phyloP scores from a whole-genome alignment of 2,797 vertebrate species.

The Lithobates pipiens region DNA sequence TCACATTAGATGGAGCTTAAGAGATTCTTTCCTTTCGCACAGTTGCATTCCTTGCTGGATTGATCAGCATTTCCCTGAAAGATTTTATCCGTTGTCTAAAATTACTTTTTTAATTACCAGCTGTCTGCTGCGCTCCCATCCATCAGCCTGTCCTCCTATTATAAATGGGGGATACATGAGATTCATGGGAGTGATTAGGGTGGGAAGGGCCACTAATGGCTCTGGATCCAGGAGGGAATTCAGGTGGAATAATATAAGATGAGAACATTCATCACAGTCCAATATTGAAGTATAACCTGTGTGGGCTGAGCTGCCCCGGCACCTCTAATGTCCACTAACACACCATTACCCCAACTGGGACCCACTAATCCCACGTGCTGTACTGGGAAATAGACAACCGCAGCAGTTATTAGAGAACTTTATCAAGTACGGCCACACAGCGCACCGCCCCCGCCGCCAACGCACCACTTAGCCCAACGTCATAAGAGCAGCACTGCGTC shows the following conservation, averaged over 20 bases:
- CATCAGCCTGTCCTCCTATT: not conserved
- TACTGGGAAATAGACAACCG: not conserved
- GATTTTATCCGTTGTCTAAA: no score
- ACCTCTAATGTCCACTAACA: not conserved
- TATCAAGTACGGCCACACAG: no score
- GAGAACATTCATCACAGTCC: not conserved
- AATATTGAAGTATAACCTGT: not conserved
- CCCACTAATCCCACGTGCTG: not conserved
- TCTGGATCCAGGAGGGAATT: not conserved
- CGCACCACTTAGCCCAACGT: no score
- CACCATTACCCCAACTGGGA: not conserved
- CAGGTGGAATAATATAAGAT: not conserved
- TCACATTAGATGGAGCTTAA: no score
- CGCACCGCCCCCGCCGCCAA: no score
- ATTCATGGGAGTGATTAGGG: not conserved
- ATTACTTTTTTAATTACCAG: no score
- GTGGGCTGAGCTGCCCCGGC: not conserved
- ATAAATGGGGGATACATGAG: not conserved
- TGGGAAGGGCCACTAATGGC: not conserved
- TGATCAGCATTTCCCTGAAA: no score
- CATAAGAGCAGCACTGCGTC: no score
- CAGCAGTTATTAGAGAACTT: no score
- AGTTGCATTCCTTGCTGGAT: no score
- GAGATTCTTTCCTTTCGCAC: no score
- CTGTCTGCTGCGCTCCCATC: no score